Base-by-base conservation (phyloP, 2,888 invertebrate genomes). In the Lagria hirta region DNA sequence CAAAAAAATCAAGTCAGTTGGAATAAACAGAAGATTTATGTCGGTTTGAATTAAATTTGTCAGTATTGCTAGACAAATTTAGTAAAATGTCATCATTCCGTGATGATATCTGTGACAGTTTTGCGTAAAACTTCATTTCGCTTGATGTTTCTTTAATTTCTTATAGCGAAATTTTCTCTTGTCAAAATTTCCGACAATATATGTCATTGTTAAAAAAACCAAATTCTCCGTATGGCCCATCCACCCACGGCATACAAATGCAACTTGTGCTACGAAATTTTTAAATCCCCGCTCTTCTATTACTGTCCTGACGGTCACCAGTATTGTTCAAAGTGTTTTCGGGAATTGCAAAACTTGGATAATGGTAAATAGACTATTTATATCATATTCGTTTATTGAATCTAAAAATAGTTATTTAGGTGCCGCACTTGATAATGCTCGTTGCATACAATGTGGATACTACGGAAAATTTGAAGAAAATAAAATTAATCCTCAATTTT, bases 261-360 rank as follows among this genome's bases (percentile, higher is more conserved):
- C 49, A 60, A 53, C 23, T 43, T 62, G 10, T 70, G 70, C 49
- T 56, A 60, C 37, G 50, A 60, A 17, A 63, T 61, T 16, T 65
- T 65, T 6, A 65, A 66, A 37, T 51, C 45, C 27, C 58, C 62
- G 15, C 68, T 68, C 3, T 36, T 69, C 7, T 69, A 61, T 43
- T 58, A 61, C 47, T 71, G 70, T 50, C 56, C 58, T 14, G 46
- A 61, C 42, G 62, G 63, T 22, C 69, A 70, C 45, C 58, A 61
- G 20, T 57, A 65, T 42, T 71, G 70, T 49, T 48, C 50, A 22
- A 49, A 54, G 15, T 71, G 70, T 54, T 67, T 60, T 46, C 48
- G 55, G 22, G 48, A 57, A 36, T 43, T 66, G 17, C 59, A 53
- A 33, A 55, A 49, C 30, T 53, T 52, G 23, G 54, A 57, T 27